Evolutionary conservation across 2,797 vertebrate species (phyloP).

Genomic region (Petrocephalus schoutedeni): DNA sequence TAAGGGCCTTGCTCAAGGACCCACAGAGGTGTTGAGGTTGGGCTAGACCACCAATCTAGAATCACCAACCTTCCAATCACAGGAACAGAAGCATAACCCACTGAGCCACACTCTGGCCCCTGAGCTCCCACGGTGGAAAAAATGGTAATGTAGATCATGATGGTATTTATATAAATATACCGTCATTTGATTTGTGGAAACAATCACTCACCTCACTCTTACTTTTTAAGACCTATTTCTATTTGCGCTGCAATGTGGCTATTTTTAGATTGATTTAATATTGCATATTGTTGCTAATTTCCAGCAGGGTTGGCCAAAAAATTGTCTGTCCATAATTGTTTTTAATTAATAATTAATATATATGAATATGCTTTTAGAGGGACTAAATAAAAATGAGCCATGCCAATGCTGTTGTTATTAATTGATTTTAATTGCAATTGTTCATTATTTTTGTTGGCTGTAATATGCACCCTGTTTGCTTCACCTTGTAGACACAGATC

Average conservation of each 20-base stretch:
- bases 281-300: not conserved
- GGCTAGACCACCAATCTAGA: no score
- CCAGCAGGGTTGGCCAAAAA: not conserved
- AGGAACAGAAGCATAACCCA: no score
- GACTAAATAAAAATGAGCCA: not conserved
- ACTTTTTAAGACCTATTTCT: not conserved
- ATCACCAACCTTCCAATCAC: no score
- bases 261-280: not conserved
- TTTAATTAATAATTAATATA: not conserved
- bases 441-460: not conserved
- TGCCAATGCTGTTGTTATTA: not conserved
- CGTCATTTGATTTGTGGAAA: not conserved
- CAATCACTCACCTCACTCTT: not conserved
- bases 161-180: not conserved
- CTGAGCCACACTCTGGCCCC: not conserved
- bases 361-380: not conserved
- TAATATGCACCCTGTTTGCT: not conserved
- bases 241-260: not conserved
- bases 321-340: not conserved
- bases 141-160: not conserved
- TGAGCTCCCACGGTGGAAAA: not conserved
- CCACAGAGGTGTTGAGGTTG: no score
- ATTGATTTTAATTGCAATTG: not conserved
- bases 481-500: not conserved
- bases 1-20: no score